These are phyloP conservation scores for Galerucella pusilla DNA, from an alignment of 2,888 invertebrate genomes.

Conservation along the genomic window DNA sequence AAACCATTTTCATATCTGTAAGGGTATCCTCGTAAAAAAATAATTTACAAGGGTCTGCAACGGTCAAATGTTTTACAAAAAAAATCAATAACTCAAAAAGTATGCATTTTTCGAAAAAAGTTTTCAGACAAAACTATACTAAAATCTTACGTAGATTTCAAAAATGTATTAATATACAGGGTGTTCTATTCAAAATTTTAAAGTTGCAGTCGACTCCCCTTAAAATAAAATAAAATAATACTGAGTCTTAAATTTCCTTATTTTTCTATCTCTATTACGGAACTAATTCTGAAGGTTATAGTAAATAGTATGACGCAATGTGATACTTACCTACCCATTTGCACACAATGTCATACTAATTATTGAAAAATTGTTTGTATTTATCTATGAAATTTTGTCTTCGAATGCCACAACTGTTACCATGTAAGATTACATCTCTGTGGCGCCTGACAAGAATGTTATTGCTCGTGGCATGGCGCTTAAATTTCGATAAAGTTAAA, in stretches of 20 bases:
- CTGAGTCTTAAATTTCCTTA: background rate
- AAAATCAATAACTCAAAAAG: no score
- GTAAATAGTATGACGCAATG: background rate
- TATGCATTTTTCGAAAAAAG: no score
- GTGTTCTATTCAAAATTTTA: no score
- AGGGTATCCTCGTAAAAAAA: no score
- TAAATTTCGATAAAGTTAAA: background rate
- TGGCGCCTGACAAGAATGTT: conserved; percentile 9
- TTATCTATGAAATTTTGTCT: background rate
- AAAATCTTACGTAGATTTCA: no score
- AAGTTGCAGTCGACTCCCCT: no score
- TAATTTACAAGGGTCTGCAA: no score
- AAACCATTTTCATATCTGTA: no score
- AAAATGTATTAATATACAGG: no score
- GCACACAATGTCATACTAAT: conserved; percentile 6
- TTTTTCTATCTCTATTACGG: conserved; percentile 3
- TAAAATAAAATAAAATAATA: no score
- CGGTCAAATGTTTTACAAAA: no score
- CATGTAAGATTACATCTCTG: background rate
- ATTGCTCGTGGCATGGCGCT: background rate
- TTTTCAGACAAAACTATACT: no score
- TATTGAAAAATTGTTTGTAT: background rate
- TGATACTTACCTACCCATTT: background rate
- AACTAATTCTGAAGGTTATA: conserved; percentile 12
- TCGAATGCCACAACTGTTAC: background rate